Evolutionary conservation across 2,888 invertebrate genomes (phyloP).

Genomic region (Lypha dubia): DNA sequence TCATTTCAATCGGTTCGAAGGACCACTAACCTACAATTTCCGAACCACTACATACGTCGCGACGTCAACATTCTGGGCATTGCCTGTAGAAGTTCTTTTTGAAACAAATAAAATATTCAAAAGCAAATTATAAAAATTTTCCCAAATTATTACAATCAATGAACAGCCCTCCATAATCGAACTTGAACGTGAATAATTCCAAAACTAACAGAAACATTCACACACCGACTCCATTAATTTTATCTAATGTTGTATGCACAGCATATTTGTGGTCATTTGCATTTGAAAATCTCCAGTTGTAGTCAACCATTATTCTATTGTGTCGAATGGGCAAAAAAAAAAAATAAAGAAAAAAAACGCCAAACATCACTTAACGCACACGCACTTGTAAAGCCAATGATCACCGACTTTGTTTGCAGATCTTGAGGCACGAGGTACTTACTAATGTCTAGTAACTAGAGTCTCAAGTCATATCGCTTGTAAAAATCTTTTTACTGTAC

Average conservation of each 20-base stretch:
- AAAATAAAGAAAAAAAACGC: too few species aligned
- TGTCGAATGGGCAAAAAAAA: slow-evolving; percentile 10
- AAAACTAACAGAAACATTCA: slow-evolving; percentile 13
- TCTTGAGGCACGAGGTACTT: neutral
- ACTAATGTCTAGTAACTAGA: neutral
- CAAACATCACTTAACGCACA: slow-evolving; percentile 39
- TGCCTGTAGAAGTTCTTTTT: too few species aligned
- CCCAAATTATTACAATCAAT: neutral
- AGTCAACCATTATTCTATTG: slow-evolving; percentile 11
- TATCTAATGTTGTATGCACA: slow-evolving; percentile 32
- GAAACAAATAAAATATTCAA: too few species aligned
- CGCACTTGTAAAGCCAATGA: slow-evolving; percentile 29
- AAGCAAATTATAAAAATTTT: neutral
- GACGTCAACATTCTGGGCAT: too few species aligned
- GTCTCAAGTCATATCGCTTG: slow-evolving; percentile 44
- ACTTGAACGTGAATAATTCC: neutral
- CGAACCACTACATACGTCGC: too few species aligned
- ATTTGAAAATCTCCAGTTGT: slow-evolving; percentile 41
- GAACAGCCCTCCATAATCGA: neutral
- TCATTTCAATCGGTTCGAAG: too few species aligned
- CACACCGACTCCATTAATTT: slow-evolving; percentile 37
- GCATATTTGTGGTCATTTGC: slow-evolving; percentile 39
- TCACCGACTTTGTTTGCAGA: neutral
- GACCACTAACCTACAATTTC: too few species aligned
- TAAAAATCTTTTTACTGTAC: slow-evolving; percentile 61